These are phyloP conservation scores for Poecile montanus DNA, from an alignment of 2,797 vertebrate species.

Conservation along the genomic window DNA sequence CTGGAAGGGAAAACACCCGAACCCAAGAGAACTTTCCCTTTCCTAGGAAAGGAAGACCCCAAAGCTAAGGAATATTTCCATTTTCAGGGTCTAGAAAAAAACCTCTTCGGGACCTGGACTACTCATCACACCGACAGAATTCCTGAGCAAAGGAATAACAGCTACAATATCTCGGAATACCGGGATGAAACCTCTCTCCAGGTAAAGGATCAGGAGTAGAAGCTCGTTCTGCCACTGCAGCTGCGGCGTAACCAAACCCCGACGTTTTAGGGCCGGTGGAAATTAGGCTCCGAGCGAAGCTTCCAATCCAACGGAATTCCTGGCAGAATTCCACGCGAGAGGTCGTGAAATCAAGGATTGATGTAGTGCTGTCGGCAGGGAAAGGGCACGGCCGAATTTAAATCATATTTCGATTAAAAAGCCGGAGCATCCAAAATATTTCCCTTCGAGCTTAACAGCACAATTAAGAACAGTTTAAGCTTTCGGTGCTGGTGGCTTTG, in stretches of 20 bases:
- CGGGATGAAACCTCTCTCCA: neutral
- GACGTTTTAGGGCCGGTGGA: neutral
- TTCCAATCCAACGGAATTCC: neutral
- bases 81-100: neutral
- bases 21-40: neutral
- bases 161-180: too few relatives aligned
- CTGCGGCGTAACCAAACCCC: neutral
- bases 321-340: neutral
- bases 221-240: neutral
- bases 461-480: constrained; percentile 68
- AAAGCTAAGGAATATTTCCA: accelerated
- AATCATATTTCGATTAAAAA: constrained; percentile 64
- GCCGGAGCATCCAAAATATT: constrained; percentile 56
- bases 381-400: constrained; percentile 29
- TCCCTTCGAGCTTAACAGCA: constrained; percentile 64
- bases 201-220: neutral
- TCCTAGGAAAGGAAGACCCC: neutral
- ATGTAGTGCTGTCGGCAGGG: constrained; percentile 8
- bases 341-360: constrained; percentile 18
- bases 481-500: constrained; percentile 54
- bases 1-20: neutral
- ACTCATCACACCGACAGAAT: neutral
- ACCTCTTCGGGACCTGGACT: neutral
- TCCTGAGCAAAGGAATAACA: neutral
- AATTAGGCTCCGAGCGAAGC: neutral